Evolutionary conservation across 1,140 invertebrate genomes (phyloP).

Genomic region (Drosophila punjabiensis): DNA sequence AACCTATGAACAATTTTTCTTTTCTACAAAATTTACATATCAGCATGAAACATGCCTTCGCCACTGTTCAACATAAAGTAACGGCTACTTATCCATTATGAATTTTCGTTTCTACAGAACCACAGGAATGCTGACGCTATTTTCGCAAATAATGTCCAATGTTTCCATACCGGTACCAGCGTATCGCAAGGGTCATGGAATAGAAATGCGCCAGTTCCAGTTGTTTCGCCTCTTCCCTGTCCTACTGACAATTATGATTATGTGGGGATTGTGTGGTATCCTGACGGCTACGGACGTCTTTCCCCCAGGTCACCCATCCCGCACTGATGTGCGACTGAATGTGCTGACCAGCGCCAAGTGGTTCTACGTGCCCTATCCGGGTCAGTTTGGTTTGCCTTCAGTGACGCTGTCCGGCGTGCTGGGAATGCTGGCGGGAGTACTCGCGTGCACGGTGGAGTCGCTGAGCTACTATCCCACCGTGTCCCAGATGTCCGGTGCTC

Average conservation of each 20-base stretch:
- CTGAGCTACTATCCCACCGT: conserved; percentile 96
- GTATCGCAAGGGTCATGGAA: conserved; percentile 88
- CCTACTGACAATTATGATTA: conserved; percentile 91
- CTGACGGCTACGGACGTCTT: conserved; percentile 90
- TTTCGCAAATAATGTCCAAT: conserved; percentile 92
- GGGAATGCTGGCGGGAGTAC: conserved; percentile 93
- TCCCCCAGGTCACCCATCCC: conserved; percentile 89
- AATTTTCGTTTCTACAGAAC: conserved; percentile 87
- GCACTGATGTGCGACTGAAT: conserved; percentile 91
- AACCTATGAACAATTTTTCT: too few relatives aligned
- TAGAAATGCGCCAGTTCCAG: conserved; percentile 88
- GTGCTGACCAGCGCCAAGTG: conserved; percentile 91
- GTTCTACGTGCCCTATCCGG: conserved; percentile 95
- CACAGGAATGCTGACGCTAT: conserved; percentile 91
- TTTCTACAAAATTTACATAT: too few relatives aligned
- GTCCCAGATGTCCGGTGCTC: conserved; percentile 92
- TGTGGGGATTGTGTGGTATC: conserved; percentile 92
- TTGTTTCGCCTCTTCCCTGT: conserved; percentile 94
- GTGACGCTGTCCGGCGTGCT: conserved; percentile 88
- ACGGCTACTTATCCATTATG: too few relatives aligned
- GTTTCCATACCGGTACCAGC: conserved; percentile 88
- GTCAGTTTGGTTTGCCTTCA: conserved; percentile 94
- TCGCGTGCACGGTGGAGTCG: conserved; percentile 94
- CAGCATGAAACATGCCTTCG: too few relatives aligned
- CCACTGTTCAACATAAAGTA: too few relatives aligned